phyloP scores from a whole-genome alignment of 2,797 vertebrate genomes.

The Coendou prehensilis region DNA sequence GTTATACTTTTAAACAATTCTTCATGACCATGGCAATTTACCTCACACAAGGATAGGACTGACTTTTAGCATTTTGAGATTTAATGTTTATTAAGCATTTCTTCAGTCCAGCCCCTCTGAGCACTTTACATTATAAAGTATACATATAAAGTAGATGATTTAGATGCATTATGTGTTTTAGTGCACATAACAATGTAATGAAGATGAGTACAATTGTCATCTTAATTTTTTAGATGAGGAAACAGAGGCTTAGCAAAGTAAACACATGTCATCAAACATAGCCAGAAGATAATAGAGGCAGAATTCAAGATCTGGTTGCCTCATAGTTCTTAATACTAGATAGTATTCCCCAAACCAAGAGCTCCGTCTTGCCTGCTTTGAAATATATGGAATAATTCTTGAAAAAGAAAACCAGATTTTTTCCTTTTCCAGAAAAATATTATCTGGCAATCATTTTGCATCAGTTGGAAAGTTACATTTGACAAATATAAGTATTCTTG shows the following conservation, averaged over 20 bases:
- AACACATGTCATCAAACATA: background rate
- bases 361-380: background rate
- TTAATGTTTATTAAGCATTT: background rate
- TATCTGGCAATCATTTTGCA: background rate
- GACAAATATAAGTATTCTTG: constrained; percentile 7
- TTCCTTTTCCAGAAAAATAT: background rate
- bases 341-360: background rate
- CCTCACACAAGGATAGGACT: background rate
- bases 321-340: background rate
- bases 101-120: background rate
- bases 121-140: background rate
- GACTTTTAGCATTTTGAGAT: constrained; percentile 20
- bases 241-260: background rate
- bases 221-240: constrained; percentile 6
- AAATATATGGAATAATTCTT: background rate
- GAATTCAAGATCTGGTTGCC: background rate
- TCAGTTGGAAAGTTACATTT: background rate
- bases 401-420: background rate
- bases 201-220: background rate
- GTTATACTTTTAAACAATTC: background rate
- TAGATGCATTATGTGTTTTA: background rate
- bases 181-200: background rate
- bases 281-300: background rate
- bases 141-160: background rate
- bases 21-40: background rate